A percentile compares a stretch with the other conserved stretches of the same genome.
Evolutionary conservation across 2,797 vertebrate genomes (phyloP).

Genomic region (Allochrocebus solatus): DNA sequence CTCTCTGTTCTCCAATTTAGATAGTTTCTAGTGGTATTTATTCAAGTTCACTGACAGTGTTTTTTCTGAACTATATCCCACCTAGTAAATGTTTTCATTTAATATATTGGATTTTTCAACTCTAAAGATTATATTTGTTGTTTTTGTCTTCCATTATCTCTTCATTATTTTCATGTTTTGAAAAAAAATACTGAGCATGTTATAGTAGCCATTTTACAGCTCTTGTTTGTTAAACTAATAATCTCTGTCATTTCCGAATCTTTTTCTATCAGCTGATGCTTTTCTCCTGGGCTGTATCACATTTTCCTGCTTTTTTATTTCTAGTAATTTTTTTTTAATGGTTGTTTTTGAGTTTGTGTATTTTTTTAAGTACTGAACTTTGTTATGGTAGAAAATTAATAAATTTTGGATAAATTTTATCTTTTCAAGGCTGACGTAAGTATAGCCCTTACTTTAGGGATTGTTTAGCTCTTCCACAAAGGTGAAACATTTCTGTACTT

Average conservation of each 20-base stretch:
- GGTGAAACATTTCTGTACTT: neutral
- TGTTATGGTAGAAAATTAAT: neutral
- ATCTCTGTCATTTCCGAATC: neutral
- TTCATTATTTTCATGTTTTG: neutral
- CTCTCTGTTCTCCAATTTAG: neutral
- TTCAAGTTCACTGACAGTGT: neutral
- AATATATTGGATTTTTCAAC: neutral
- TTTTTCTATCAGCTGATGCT: neutral
- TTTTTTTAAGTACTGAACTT: neutral
- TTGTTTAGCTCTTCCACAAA: neutral
- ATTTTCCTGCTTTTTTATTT: neutral
- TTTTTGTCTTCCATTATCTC: neutral
- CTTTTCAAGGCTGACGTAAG: neutral
- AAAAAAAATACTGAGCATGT: neutral
- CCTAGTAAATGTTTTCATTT: neutral
- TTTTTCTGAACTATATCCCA: neutral
- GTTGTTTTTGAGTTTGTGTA: neutral
- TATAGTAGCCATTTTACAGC: neutral
- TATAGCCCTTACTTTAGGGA: neutral
- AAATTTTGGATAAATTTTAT: neutral
- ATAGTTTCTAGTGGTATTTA: neutral
- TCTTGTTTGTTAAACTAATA: neutral
- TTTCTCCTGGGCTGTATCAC: neutral
- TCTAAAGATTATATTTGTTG: neutral
- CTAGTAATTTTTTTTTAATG: neutral